phyloP scores from a whole-genome alignment of 1,140 invertebrate genomes.

The Ganaspis sp. region DNA sequence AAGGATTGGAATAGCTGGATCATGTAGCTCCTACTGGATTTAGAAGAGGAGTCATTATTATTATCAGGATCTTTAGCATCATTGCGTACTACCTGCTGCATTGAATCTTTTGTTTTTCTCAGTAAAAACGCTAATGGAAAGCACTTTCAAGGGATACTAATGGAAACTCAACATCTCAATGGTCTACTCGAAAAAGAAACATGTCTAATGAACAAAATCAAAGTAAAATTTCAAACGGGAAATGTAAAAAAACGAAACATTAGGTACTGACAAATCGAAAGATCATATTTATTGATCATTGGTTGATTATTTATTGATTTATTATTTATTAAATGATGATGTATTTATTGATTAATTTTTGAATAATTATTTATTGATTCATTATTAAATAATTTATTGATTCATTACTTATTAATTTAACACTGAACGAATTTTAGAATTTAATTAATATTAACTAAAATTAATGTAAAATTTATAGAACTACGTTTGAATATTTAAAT shows the following conservation, averaged over 20 bases:
- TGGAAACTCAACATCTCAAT: slow-evolving; percentile 62
- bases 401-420: too few relatives aligned
- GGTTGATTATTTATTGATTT: too few relatives aligned
- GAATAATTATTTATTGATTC: too few relatives aligned
- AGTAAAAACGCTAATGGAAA: slow-evolving; percentile 67
- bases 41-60: not conserved
- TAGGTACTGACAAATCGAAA: too few relatives aligned
- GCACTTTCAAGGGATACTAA: slow-evolving; percentile 72
- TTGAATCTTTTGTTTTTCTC: slow-evolving; percentile 64
- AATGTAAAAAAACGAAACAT: slow-evolving; percentile 34
- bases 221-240: not conserved
- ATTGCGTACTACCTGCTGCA: slow-evolving; percentile 49
- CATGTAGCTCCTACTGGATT: not conserved
- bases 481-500: too few relatives aligned
- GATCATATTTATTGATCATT: too few relatives aligned
- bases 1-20: not conserved
- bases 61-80: not conserved
- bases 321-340: too few relatives aligned
- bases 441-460: too few relatives aligned
- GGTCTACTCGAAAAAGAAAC: slow-evolving; percentile 32
- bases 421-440: too few relatives aligned
- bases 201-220: not conserved
- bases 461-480: too few relatives aligned
- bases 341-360: too few relatives aligned
- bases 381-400: too few relatives aligned